Evolutionary conservation across 2,797 vertebrate genomes (phyloP).

Genomic region (Rhinichthys osculus): DNA sequence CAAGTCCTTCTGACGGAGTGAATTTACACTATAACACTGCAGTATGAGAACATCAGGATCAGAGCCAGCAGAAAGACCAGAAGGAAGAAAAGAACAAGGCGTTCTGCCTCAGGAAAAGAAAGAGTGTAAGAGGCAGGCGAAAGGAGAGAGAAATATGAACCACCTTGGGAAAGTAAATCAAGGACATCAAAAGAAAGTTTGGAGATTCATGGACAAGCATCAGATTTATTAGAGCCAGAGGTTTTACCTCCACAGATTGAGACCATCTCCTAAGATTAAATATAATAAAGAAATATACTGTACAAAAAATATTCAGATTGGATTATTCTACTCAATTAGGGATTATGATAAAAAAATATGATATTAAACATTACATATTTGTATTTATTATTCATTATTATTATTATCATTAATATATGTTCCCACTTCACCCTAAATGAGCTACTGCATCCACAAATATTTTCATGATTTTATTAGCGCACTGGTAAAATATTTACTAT

Average conservation of each 20-base stretch:
- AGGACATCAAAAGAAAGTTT: background rate
- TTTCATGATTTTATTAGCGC: background rate
- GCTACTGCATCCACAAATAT: background rate
- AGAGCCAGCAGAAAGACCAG: constrained; percentile 39
- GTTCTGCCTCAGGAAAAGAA: constrained; percentile 21
- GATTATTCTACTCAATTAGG: background rate
- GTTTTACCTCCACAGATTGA: background rate
- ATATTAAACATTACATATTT: background rate
- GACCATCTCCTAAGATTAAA: background rate
- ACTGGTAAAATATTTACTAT: background rate
- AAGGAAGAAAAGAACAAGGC: constrained; percentile 43
- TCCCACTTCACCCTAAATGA: background rate
- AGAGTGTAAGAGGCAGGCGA: background rate
- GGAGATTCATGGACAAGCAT: background rate
- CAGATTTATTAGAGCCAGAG: background rate
- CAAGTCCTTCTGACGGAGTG: background rate
- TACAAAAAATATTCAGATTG: no score
- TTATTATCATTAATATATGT: background rate
- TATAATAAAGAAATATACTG: background rate
- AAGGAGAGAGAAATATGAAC: constrained; percentile 13
- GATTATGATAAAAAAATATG: background rate
- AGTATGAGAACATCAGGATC: constrained; percentile 40
- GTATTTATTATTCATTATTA: no score
- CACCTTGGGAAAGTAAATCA: background rate
- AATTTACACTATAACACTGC: constrained; percentile 23